Evolutionary conservation across 2,113 vertebrate species (phyloP).

Genomic region (Petrocephalus microphthalmus): DNA sequence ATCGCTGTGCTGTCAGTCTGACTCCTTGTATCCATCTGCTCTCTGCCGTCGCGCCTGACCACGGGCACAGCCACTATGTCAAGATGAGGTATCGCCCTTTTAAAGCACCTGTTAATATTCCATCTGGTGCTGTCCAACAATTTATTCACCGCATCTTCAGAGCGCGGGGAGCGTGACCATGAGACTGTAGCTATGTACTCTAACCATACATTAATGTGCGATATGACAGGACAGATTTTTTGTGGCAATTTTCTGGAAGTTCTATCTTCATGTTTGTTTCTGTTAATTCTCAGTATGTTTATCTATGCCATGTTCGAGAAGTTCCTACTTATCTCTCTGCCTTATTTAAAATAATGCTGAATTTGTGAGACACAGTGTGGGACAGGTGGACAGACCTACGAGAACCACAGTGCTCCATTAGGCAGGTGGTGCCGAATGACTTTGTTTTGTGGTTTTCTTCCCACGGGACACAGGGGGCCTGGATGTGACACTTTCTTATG

Average conservation of each 20-base stretch:
- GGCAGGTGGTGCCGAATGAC: neutral
- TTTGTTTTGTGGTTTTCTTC: neutral
- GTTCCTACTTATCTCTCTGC: neutral
- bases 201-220: neutral
- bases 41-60: neutral
- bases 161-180: neutral
- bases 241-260: neutral
- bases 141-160: neutral
- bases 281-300: neutral
- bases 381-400: too few species aligned
- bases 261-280: neutral
- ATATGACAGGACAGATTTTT: neutral
- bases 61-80: neutral
- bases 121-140: neutral
- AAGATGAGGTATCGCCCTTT: neutral
- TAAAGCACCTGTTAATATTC: neutral
- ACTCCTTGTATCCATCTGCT: neutral
- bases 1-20: neutral
- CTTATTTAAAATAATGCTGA: neutral
- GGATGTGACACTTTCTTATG: neutral
- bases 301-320: neutral
- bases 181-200: neutral
- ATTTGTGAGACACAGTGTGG: neutral
- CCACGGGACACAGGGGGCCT: neutral
- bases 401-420: neutral